Conservation (phyloP, 2,797 vertebrate genomes). For the Lateolabrax maculatus region DNA sequence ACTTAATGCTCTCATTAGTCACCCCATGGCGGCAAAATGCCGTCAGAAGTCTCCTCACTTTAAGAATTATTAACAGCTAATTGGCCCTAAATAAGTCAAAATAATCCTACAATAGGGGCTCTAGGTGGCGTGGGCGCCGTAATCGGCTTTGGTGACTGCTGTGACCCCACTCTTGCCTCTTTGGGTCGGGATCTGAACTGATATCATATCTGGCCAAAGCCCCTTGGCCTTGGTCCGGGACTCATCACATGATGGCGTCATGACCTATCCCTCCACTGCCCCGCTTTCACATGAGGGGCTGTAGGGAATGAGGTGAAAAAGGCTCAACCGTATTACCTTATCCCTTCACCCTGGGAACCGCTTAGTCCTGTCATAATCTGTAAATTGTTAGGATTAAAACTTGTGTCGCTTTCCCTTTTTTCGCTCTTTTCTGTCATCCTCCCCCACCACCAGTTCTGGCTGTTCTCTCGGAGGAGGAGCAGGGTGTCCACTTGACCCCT, state of each 20-base stretch:
- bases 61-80: constrained; percentile 85
- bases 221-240: constrained; percentile 60
- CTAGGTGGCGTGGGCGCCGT: constrained; percentile 65
- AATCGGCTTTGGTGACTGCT: constrained; percentile 85
- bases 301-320: constrained; percentile 78
- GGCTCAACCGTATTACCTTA: constrained; percentile 79
- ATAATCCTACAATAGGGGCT: constrained; percentile 75
- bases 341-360: constrained; percentile 84
- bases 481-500: constrained; percentile 36
- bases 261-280: constrained; percentile 66
- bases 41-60: constrained; percentile 78
- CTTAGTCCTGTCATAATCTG: constrained; percentile 76
- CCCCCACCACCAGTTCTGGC: constrained; percentile 2
- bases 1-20: constrained; percentile 83
- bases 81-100: constrained; percentile 81
- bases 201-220: constrained; percentile 82
- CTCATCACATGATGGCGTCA: constrained; percentile 82
- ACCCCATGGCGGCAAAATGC: constrained; percentile 79
- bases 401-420: constrained; percentile 63
- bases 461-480: constrained; percentile 28
- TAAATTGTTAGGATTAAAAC: constrained; percentile 74
- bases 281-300: constrained; percentile 74
- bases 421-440: constrained; percentile 57
- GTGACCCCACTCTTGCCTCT: constrained; percentile 79
- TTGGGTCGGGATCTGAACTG: constrained; percentile 78